Conservation (phyloP, 64 coral and sea anemone genomes). For the Porites australiensis region DNA sequence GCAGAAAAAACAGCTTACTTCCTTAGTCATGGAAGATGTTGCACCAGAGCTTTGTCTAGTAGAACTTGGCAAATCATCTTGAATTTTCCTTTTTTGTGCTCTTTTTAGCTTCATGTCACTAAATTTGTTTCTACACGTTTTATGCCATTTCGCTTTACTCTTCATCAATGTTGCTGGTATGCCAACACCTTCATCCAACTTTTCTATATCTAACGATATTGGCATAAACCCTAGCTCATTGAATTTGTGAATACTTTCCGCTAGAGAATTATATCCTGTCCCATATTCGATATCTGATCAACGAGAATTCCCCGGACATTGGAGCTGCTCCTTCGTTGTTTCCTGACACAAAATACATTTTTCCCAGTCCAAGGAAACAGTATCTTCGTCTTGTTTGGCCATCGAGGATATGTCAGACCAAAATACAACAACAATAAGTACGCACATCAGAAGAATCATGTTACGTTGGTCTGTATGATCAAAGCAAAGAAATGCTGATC, state of each 20-base stretch:
- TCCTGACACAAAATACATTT: conserved; percentile 66
- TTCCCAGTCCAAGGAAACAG: conserved; percentile 23
- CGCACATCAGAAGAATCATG: not conserved
- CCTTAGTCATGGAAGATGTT: not conserved
- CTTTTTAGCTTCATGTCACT: conserved; percentile 41
- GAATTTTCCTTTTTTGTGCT: conserved; percentile 36
- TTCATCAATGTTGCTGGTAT: conserved; percentile 32
- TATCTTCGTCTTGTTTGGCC: not conserved
- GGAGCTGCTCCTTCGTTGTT: not conserved
- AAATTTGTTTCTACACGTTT: conserved; percentile 46
- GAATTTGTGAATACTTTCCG: conserved; percentile 26
- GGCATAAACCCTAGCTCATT: conserved; percentile 14
- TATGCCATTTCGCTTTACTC: conserved; percentile 50
- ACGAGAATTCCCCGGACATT: conserved; percentile 18
- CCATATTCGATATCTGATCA: conserved; percentile 4
- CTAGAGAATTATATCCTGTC: conserved; percentile 12
- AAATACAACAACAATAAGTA: conserved; percentile 1
- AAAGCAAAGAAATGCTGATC: too few species aligned
- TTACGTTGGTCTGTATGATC: not conserved
- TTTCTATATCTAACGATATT: conserved; percentile 28
- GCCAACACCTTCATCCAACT: conserved; percentile 21
- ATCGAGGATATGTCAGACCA: not conserved
- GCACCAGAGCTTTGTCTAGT: conserved; percentile 16
- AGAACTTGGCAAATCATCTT: conserved; percentile 16
- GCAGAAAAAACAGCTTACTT: conserved; percentile 27